A percentile compares a stretch with the other conserved stretches of the same genome.
These are phyloP conservation scores for Clupea harengus DNA, from an alignment of 2,113 vertebrate species.

Conservation along the genomic window DNA sequence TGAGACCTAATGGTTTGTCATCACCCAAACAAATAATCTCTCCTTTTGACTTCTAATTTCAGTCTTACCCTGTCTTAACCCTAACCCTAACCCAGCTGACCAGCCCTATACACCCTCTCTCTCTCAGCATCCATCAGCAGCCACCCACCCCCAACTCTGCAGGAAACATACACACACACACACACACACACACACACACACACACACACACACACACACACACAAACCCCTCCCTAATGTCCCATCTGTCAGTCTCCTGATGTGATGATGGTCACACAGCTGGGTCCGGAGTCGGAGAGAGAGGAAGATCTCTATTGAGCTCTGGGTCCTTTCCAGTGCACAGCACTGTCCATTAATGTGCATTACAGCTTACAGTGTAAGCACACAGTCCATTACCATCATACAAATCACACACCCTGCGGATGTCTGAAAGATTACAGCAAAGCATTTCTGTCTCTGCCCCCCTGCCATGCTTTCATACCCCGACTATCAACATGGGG, in stretches of 20 bases:
- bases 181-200: background rate
- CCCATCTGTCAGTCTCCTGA: conserved; percentile 61
- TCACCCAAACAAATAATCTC: background rate
- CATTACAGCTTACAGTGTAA: conserved; percentile 9
- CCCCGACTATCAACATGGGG: background rate
- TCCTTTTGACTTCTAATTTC: background rate
- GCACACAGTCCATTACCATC: conserved; percentile 7
- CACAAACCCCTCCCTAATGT: conserved; percentile 36
- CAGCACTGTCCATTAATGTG: conserved; percentile 8
- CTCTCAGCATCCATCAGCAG: conserved; percentile 5
- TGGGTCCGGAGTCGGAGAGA: conserved; percentile 51
- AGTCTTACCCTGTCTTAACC: background rate
- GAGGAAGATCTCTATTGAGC: background rate
- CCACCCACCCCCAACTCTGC: background rate
- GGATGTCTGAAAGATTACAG: conserved; percentile 1
- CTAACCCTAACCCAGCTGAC: too few relatives aligned
- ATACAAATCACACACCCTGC: background rate
- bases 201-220: conserved; percentile 21
- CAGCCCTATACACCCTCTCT: background rate
- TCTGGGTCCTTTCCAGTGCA: background rate
- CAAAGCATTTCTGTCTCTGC: background rate
- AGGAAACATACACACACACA: background rate
- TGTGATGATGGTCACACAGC: conserved; percentile 27
- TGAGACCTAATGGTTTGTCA: background rate
- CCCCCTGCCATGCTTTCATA: background rate